A percentile compares a stretch with the other conserved stretches of the same genome.
phyloP scores from a whole-genome alignment of 2,888 invertebrate species.

The Synanthedon andrenaeformis region DNA sequence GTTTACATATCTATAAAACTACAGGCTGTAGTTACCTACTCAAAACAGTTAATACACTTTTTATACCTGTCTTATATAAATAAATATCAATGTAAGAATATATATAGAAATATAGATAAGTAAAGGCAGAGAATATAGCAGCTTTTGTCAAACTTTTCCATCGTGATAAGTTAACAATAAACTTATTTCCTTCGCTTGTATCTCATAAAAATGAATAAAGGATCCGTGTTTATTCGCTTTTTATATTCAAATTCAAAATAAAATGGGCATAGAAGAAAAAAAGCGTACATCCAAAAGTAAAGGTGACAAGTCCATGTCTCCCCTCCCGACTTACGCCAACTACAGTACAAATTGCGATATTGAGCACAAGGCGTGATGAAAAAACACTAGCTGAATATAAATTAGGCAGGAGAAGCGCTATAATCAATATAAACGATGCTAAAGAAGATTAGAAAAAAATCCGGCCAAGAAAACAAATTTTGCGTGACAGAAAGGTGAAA shows the following conservation, averaged over 20 bases:
- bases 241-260: not conserved
- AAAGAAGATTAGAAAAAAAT: constrained; percentile 68
- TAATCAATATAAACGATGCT: constrained; percentile 72
- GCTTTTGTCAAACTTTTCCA: too few species aligned
- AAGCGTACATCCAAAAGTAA: constrained; percentile 38
- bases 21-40: too few species aligned
- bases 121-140: too few species aligned
- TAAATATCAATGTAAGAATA: too few species aligned
- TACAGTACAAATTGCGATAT: constrained; percentile 69
- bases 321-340: constrained; percentile 54
- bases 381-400: constrained; percentile 72
- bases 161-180: too few species aligned
- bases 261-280: not conserved
- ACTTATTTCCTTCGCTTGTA: too few species aligned
- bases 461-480: constrained; percentile 65
- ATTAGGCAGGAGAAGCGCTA: constrained; percentile 65
- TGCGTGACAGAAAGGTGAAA: constrained; percentile 41
- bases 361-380: constrained; percentile 70
- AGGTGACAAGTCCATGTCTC: constrained; percentile 55
- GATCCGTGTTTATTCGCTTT: too few species aligned
- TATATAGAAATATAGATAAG: too few species aligned
- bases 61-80: too few species aligned
- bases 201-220: too few species aligned
- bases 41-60: too few species aligned
- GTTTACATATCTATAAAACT: too few species aligned